Percentiles rank a stretch among this genome's conserved stretches.
Conservation (phyloP, 2,888 invertebrate genomes). For the Cosmia pyralina region DNA sequence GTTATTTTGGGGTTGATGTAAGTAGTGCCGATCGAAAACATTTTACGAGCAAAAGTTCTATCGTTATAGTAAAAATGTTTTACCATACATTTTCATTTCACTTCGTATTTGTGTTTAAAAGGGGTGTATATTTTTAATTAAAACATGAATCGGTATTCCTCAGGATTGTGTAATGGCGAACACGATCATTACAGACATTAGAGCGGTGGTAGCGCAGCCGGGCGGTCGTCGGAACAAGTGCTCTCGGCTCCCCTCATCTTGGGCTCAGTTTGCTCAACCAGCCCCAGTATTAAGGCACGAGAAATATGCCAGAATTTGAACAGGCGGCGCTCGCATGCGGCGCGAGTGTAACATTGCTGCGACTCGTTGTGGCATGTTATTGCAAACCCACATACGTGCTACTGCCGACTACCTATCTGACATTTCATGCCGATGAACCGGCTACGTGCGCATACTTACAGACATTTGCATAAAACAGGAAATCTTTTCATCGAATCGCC, state of each 20-base stretch:
- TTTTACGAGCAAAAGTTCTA: constrained; percentile 56
- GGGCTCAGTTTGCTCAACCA: constrained; percentile 71
- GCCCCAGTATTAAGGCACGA: constrained; percentile 78
- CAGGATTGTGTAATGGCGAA: constrained; percentile 66
- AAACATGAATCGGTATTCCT: constrained; percentile 66
- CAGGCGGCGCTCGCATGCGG: constrained; percentile 84
- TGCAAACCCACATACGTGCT: constrained; percentile 89
- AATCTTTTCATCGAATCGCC: constrained; percentile 71
- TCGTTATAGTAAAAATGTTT: constrained; percentile 17
- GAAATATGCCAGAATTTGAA: constrained; percentile 88
- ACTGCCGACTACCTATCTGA: constrained; percentile 87
- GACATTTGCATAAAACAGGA: constrained; percentile 78
- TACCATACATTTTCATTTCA: constrained; percentile 10
- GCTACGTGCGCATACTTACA: constrained; percentile 82
- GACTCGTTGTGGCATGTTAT: constrained; percentile 89
- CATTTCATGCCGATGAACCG: constrained; percentile 89
- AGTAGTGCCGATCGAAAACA: constrained; percentile 66
- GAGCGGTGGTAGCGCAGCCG: constrained; percentile 57
- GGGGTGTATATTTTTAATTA: constrained; percentile 69
- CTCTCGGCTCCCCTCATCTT: constrained; percentile 72
- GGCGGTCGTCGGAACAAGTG: constrained; percentile 69
- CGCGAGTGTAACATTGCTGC: constrained; percentile 87
- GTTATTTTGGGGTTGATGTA: constrained; percentile 79
- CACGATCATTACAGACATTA: constrained; percentile 77
- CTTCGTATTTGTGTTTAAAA: constrained; percentile 18